Evolutionary conservation across 2,113 vertebrate genomes (phyloP).

Genomic region (Cebidichthys violaceus): DNA sequence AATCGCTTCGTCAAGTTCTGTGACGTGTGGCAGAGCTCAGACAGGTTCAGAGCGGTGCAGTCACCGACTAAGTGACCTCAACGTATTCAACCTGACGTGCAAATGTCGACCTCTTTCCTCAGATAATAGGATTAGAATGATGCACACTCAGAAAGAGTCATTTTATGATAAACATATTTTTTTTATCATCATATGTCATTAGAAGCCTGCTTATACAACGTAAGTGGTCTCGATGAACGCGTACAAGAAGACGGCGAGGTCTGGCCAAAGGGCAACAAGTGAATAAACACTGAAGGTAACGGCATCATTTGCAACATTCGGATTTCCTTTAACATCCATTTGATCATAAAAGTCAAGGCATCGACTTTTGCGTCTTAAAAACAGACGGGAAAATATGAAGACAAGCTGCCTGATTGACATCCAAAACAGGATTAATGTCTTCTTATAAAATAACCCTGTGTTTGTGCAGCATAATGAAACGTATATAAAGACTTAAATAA

Average conservation of each 20-base stretch:
- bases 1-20: constrained; percentile 21
- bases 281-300: background rate
- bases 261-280: background rate
- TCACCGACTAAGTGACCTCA: constrained; percentile 10
- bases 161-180: background rate
- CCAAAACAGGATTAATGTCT: too few species aligned
- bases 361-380: background rate
- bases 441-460: background rate
- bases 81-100: background rate
- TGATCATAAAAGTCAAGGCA: background rate
- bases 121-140: background rate
- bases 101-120: background rate
- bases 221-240: background rate
- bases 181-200: background rate
- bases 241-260: background rate
- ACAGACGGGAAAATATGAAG: background rate
- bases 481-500: background rate
- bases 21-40: background rate
- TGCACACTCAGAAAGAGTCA: background rate
- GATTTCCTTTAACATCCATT: background rate
- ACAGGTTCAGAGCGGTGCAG: background rate
- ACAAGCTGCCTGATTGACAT: background rate
- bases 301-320: background rate
- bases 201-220: background rate
- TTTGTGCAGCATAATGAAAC: background rate